phyloP scores from a whole-genome alignment of 2,888 invertebrate species.

The Callyntrura guangdongensis region DNA sequence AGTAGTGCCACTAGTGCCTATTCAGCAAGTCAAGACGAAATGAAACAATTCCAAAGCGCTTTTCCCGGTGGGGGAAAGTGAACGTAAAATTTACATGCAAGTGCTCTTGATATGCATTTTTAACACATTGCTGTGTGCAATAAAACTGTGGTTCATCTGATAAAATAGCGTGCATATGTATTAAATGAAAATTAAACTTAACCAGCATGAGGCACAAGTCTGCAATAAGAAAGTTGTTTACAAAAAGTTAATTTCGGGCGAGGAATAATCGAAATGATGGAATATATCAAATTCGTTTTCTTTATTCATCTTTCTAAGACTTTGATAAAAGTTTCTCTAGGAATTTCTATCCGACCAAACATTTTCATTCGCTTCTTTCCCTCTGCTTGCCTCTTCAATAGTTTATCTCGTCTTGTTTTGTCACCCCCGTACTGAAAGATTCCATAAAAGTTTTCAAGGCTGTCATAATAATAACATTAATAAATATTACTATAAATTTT shows the following conservation, averaged over 20 bases:
- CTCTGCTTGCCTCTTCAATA: conserved; percentile 95
- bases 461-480: background rate
- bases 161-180: no score
- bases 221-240: no score
- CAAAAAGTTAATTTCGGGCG: no score
- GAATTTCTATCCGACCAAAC: conserved; percentile 96
- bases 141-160: no score
- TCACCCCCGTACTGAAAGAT: conserved; percentile 95
- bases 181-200: no score
- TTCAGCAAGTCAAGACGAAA: background rate
- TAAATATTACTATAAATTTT: background rate
- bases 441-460: conserved; percentile 1
- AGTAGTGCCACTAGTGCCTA: no score
- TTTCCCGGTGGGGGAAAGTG: background rate
- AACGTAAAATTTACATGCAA: background rate
- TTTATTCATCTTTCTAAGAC: conserved; percentile 89
- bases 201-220: no score
- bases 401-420: conserved; percentile 94
- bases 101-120: no score
- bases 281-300: no score
- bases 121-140: no score
- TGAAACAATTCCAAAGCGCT: background rate
- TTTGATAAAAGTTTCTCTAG: conserved; percentile 97
- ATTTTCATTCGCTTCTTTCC: conserved; percentile 97
- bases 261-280: no score